Percentiles rank a stretch among this genome's conserved stretches.
phyloP scores from a whole-genome alignment of 1,140 invertebrate species.

The Tetramorium alpestre region DNA sequence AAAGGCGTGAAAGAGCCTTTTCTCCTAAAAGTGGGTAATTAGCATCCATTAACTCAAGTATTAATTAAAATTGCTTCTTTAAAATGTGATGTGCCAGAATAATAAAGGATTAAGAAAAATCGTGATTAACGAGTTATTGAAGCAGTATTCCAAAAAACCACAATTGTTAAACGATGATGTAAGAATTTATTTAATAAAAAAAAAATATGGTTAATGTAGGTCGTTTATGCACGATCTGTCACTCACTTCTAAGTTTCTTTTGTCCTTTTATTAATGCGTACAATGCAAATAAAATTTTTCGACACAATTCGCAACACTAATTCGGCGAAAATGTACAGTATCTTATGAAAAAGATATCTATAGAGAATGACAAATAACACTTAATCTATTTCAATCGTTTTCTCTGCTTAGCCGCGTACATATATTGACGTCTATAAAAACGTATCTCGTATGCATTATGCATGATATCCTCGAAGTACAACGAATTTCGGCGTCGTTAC shows the following conservation, averaged over 20 bases:
- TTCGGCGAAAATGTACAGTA: constrained; percentile 59
- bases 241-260: background rate
- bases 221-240: background rate
- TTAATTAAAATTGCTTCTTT: constrained; percentile 70
- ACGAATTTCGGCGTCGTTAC: constrained; percentile 36
- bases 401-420: background rate
- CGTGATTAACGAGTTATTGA: constrained; percentile 42
- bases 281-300: constrained; percentile 44
- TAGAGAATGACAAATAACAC: constrained; percentile 30
- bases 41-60: constrained; percentile 60
- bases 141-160: background rate
- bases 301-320: constrained; percentile 15
- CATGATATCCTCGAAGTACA: constrained; percentile 17
- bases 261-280: constrained; percentile 52
- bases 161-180: background rate
- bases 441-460: background rate
- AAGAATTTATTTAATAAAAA: background rate
- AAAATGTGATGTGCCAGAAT: constrained; percentile 42
- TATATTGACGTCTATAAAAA: constrained; percentile 42
- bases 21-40: constrained; percentile 62
- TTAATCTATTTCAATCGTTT: constrained; percentile 24
- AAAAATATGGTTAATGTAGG: background rate
- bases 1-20: constrained; percentile 58
- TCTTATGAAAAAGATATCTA: constrained; percentile 55
- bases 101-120: constrained; percentile 47